These are phyloP conservation scores for Himalopsyche anomala DNA, from an alignment of 2,888 invertebrate genomes.

Conservation along the genomic window DNA sequence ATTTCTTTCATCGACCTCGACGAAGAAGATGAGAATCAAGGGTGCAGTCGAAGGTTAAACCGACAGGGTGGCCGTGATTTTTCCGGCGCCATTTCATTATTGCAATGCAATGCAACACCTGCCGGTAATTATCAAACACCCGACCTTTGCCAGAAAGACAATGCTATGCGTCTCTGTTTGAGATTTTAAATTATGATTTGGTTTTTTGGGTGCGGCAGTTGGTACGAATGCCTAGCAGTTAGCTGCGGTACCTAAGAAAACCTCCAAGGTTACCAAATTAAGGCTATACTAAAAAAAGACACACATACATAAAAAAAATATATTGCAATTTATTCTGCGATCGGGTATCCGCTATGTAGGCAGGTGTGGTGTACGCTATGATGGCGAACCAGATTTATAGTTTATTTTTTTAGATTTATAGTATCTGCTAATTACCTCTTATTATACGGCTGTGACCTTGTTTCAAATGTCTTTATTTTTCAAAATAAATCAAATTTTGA, in stretches of 20 bases:
- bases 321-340: slow-evolving; percentile 14
- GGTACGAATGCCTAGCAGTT: slow-evolving; percentile 19
- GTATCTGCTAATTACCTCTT: no score
- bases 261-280: slow-evolving; percentile 41
- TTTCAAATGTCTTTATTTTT: no score
- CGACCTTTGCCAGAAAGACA: slow-evolving; percentile 37
- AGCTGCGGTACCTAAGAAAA: slow-evolving; percentile 24
- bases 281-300: slow-evolving; percentile 1
- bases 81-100: slow-evolving; percentile 2
- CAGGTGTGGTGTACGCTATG: neutral
- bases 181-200: slow-evolving; percentile 19
- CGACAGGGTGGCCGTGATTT: slow-evolving; percentile 23
- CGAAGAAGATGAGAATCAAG: neutral
- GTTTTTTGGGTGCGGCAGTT: slow-evolving; percentile 27
- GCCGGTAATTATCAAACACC: slow-evolving; percentile 20
- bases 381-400: neutral
- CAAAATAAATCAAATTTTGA: no score
- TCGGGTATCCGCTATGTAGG: slow-evolving; percentile 17
- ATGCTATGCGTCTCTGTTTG: neutral
- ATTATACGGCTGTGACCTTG: no score
- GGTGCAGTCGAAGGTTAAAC: slow-evolving; percentile 11
- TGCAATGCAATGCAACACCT: neutral
- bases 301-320: neutral
- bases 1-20: no score
- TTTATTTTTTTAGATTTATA: no score